Percentiles rank a stretch among this genome's conserved stretches.
Evolutionary conservation across 2,888 invertebrate genomes (phyloP).

Genomic region (Conchocele bisecta): DNA sequence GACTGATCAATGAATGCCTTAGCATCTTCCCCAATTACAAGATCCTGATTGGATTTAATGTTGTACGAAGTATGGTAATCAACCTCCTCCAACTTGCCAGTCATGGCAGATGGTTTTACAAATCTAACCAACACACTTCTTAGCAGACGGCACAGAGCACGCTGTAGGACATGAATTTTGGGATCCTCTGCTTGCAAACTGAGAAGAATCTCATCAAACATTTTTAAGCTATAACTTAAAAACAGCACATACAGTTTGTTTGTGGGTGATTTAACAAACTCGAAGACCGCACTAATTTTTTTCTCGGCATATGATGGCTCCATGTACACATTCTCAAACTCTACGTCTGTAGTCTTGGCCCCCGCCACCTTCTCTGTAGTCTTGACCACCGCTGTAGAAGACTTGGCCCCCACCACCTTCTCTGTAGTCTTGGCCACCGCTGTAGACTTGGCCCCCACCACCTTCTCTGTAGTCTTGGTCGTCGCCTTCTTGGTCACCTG

Average conservation of each 20-base stretch:
- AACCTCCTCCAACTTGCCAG: slow-evolving; percentile 4
- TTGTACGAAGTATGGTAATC: slow-evolving; percentile 6
- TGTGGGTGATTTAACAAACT: slow-evolving; percentile 42
- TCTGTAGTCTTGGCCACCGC: too few species aligned
- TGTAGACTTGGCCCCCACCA: too few species aligned
- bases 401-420: too few species aligned
- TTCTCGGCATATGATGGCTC: slow-evolving; percentile 37
- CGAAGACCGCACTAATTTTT: slow-evolving; percentile 19
- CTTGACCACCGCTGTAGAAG: too few species aligned
- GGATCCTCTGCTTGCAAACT: slow-evolving; percentile 42
- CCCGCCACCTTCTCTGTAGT: too few species aligned
- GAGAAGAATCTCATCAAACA: slow-evolving; percentile 41
- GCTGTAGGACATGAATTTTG: slow-evolving; percentile 37
- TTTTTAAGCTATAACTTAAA: slow-evolving; percentile 29
- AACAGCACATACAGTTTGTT: slow-evolving; percentile 46
- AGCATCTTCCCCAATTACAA: slow-evolving; percentile 39
- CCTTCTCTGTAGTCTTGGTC: too few species aligned
- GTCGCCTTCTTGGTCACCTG: too few species aligned
- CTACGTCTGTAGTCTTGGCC: too few species aligned
- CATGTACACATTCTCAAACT: slow-evolving; percentile 1
- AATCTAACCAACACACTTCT: slow-evolving; percentile 20
- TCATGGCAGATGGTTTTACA: slow-evolving; percentile 32
- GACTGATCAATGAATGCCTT: slow-evolving; percentile 26
- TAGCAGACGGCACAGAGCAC: slow-evolving; percentile 5
- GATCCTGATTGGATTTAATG: slow-evolving; percentile 14